Conservation (phyloP, 2,888 invertebrate species). For the Margaritifera margaritifera region DNA sequence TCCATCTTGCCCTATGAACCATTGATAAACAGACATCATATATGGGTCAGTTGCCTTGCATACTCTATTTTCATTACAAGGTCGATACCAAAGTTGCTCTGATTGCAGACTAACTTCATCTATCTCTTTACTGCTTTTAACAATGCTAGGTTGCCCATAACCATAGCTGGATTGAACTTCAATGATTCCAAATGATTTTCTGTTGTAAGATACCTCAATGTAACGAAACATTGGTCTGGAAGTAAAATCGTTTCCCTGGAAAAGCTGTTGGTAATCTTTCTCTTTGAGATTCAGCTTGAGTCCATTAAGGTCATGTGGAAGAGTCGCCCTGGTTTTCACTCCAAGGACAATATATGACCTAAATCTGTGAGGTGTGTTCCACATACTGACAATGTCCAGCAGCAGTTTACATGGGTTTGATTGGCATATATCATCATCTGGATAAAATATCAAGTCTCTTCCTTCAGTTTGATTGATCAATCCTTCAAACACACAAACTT, state of each 20-base stretch:
- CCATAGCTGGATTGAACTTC: conserved; percentile 22
- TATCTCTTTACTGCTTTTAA: conserved; percentile 5
- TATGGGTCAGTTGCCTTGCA: conserved; percentile 14
- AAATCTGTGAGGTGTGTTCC: conserved; percentile 39
- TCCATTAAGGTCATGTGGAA: conserved; percentile 14
- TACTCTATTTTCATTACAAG: conserved; percentile 10
- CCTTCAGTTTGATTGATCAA: conserved; percentile 14
- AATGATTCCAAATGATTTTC: conserved; percentile 21
- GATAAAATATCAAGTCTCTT: conserved; percentile 18
- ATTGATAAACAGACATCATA: conserved; percentile 21
- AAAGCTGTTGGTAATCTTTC: conserved; percentile 16
- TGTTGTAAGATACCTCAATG: conserved; percentile 5
- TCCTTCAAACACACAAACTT: conserved; percentile 11
- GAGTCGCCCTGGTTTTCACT: background rate
- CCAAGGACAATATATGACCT: conserved; percentile 31
- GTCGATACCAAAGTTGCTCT: conserved; percentile 31
- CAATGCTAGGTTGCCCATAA: conserved; percentile 21
- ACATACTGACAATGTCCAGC: conserved; percentile 34
- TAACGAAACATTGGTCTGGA: conserved; percentile 20
- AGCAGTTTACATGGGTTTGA: conserved; percentile 13
- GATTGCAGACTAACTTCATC: conserved; percentile 5
- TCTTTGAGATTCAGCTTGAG: conserved; percentile 11
- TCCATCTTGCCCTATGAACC: conserved; percentile 13
- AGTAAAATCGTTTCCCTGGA: conserved; percentile 15
- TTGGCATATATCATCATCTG: conserved; percentile 15